A percentile compares a stretch with the other conserved stretches of the same genome.
phyloP scores from a whole-genome alignment of 1,140 invertebrate genomes.

The Archegozetes longisetosus region DNA sequence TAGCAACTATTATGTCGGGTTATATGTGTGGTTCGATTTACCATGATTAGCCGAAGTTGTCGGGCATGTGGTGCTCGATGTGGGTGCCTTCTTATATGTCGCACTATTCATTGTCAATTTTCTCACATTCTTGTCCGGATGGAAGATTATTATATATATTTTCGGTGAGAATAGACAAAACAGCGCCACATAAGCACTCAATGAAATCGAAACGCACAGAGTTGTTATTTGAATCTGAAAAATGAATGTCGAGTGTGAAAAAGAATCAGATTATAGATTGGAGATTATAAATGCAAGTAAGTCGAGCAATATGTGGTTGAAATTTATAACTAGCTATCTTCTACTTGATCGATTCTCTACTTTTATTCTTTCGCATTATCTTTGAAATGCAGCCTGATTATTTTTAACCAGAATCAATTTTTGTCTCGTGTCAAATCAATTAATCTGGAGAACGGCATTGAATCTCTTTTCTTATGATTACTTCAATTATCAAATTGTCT shows the following conservation, averaged over 20 bases:
- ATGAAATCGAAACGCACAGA: constrained; percentile 77
- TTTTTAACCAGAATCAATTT: background rate
- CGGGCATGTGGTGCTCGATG: constrained; percentile 25
- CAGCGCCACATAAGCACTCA: constrained; percentile 74
- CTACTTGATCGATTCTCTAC: background rate
- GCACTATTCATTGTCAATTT: constrained; percentile 63
- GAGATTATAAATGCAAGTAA: background rate
- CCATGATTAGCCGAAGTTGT: constrained; percentile 27
- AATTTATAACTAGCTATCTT: background rate
- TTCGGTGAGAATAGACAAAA: constrained; percentile 79
- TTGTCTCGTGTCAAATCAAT: background rate
- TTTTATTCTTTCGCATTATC: background rate
- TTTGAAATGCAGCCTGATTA: background rate
- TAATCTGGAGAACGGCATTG: too few species aligned
- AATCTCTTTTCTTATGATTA: too few species aligned
- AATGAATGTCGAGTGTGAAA: too few species aligned
- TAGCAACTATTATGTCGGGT: too few species aligned
- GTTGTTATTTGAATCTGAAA: constrained; percentile 49
- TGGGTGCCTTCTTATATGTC: constrained; percentile 28
- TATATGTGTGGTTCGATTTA: constrained; percentile 4
- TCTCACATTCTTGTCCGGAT: constrained; percentile 77
- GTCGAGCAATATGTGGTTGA: background rate
- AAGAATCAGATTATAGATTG: background rate
- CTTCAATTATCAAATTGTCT: too few species aligned
- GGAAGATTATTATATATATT: constrained; percentile 80